Evolutionary conservation across 1,140 invertebrate species (phyloP), one percentile per base, ranked within the genome.

Genomic region (Drosophila baimaii): DNA sequence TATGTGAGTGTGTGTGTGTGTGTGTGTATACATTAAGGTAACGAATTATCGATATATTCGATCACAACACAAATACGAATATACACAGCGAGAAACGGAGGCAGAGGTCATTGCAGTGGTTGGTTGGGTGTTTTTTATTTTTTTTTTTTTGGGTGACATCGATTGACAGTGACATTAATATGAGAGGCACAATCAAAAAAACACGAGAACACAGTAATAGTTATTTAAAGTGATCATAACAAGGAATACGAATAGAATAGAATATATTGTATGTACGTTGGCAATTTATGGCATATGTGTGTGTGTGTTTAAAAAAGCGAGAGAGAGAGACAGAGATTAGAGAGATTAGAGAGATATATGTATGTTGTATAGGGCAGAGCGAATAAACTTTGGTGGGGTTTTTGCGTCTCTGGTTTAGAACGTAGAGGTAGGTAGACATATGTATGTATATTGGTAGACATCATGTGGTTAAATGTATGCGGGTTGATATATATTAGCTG

Each of bases 51-150:
- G 65, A 65, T 52, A 35, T 66, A 69, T 43, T 44, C 61, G 61
- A 69, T 44, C 39, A 69, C 61, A 69, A 69, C 65, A 69, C 62
- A 69, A 69, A 69, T 69, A 71, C 68, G 68, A 58, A 55, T 71
- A 55, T 71, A 71, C 65, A 71, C 68, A 71, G 65, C 68, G 68
- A 58, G 65, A 70, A 71, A 71, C 65, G 52, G 33, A 39, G 68
- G 65, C 43, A 35, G 47, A 51, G 47, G 65, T 70, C 25, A 63
- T 71, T 71, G 68, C 68, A 71, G 54, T 71, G 68, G 43, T 55
- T 65, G 44, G 27, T 35, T 21, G 47, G 25, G 25, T 52, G 31
- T 35, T 29, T n/a, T n/a, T n/a, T n/a, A n/a, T n/a, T n/a, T n/a
- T n/a, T n/a, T n/a, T n/a, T n/a, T n/a, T n/a, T 10, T 47, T 63